A percentile compares a stretch with the other conserved stretches of the same genome.
These are phyloP conservation scores for Rutilus rutilus DNA, from an alignment of 2,113 vertebrate genomes.

Conservation along the genomic window DNA sequence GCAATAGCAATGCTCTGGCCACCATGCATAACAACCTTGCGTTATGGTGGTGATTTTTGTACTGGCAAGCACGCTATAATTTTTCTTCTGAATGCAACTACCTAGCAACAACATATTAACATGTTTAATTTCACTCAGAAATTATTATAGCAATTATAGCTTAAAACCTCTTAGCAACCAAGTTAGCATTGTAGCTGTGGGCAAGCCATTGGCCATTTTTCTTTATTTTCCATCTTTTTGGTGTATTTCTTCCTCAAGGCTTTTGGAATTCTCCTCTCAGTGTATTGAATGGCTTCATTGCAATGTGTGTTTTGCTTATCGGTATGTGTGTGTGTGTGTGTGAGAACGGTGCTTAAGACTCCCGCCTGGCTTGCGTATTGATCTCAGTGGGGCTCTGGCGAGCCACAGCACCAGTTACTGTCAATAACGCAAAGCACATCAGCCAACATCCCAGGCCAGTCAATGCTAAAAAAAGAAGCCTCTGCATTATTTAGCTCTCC, in stretches of 20 bases:
- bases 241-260: background rate
- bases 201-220: background rate
- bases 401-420: constrained; percentile 67
- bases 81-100: background rate
- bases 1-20: too few species aligned
- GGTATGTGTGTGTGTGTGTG: background rate
- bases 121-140: too few species aligned
- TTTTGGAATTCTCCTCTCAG: constrained; percentile 17
- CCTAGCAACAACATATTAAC: too few species aligned
- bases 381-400: constrained; percentile 76
- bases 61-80: too few species aligned
- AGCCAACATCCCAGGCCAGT: constrained; percentile 66
- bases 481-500: constrained; percentile 63
- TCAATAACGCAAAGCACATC: constrained; percentile 69
- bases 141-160: background rate
- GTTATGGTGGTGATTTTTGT: too few species aligned
- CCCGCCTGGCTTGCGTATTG: constrained; percentile 70
- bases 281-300: constrained; percentile 6
- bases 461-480: constrained; percentile 61
- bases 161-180: background rate
- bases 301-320: constrained; percentile 23
- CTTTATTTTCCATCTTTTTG: background rate
- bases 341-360: constrained; percentile 49
- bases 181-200: background rate
- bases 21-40: too few species aligned